Base-by-base conservation (phyloP, 37 sponge, comb jelly and placozoan genomes). In the Eunapius fragilis region DNA sequence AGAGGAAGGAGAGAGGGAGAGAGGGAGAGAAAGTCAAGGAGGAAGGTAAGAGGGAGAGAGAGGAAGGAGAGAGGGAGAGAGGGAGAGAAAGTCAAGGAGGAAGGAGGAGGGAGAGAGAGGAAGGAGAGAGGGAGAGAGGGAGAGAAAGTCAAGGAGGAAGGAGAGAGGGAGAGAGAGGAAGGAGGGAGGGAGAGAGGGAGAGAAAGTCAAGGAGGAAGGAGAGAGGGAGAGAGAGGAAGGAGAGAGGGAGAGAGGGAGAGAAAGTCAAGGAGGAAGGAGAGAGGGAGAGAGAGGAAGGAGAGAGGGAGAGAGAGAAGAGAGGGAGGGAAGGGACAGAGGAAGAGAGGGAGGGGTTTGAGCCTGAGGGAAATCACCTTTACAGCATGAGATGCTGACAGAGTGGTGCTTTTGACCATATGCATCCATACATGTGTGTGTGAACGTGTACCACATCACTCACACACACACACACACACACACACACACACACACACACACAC, bases 401-500 rank as follows among this genome's bases (percentile, higher is more conserved):
- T 24, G 14, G 28, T 22, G 2, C 25, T 14, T 72, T 34, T 1
- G 26, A 14, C 13, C 74, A 72, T 33, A 25, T 2, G 2, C 19
- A 58, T 58, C 19, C 22, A 58, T 19, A 19, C 22, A 58, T 58
- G 4, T 11, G 9, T 45, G 4, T 4, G 9, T 45, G 47, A 9
- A 11, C 9, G n/a, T n/a, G n/a, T n/a, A n/a, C n/a, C n/a, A n/a
- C n/a, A n/a, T 45, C 7, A 45, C 9, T 11, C 9, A 9, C 72
- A 71, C 4, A 71, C 72, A 72, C 28, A 14, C 74, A 11, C 74
- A 72, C 26, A 24, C 14, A 72, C 28, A 14, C 74, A 72, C 74
- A 72, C 74, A 72, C 28, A 72, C 14, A 14, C 74, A 72, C 74
- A 72, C 74, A 72, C 28, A 72, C 28, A 14, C 74, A 72, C 74